Evolutionary conservation across 2,888 invertebrate genomes (phyloP).

Genomic region (Torymus tubicola): DNA sequence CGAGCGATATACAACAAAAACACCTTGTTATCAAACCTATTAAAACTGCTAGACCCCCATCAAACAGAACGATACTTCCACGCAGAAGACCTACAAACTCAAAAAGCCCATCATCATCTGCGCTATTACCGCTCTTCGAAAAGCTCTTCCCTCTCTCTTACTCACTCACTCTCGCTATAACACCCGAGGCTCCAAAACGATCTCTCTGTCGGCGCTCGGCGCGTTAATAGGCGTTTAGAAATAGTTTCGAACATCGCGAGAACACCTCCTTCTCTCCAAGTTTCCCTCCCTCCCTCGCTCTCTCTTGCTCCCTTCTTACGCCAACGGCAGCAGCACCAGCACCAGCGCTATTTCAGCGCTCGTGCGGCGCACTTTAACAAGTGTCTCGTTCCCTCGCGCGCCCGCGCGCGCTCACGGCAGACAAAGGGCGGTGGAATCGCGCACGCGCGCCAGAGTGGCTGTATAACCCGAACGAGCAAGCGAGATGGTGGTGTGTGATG

Average conservation of each 20-base stretch:
- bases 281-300: no score
- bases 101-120: no score
- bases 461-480: conserved; percentile 20
- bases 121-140: no score
- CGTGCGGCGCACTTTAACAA: conserved; percentile 22
- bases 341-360: background rate
- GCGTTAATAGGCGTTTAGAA: conserved; percentile 35
- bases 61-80: no score
- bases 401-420: background rate
- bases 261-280: no score
- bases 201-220: background rate
- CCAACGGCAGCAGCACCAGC: no score
- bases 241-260: conserved; percentile 23
- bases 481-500: background rate
- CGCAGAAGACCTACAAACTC: no score
- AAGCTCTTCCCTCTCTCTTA: background rate
- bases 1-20: no score
- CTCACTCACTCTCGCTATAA: conserved; percentile 2
- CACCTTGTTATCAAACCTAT: no score
- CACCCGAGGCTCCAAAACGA: no score
- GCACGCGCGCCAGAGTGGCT: conserved; percentile 29
- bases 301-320: background rate
- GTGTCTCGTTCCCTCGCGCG: conserved; percentile 16
- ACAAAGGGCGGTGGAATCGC: background rate
- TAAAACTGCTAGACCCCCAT: no score